Conservation (phyloP, 1,140 invertebrate species). For the Euura saliciscinereae region DNA sequence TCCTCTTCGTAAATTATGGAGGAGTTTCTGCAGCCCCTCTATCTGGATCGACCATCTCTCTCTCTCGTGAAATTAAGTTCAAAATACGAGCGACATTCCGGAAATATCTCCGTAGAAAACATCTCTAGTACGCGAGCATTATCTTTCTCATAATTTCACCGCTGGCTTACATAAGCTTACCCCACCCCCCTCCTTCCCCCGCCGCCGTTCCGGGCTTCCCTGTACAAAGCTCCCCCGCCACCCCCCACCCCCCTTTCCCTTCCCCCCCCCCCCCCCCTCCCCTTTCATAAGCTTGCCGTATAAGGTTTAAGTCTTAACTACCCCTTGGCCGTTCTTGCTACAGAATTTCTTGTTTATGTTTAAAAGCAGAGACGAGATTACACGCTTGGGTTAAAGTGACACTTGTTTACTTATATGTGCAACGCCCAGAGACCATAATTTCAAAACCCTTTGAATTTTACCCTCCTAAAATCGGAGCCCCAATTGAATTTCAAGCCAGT, state of each 20-base stretch:
- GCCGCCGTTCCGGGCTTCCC: no score
- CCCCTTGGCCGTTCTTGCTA: neutral
- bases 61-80: neutral
- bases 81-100: slow-evolving; percentile 2
- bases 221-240: neutral
- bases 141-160: slow-evolving; percentile 7
- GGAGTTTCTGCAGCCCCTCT: neutral
- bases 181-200: neutral
- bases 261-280: neutral
- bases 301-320: slow-evolving; percentile 5
- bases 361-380: neutral
- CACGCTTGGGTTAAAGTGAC: neutral
- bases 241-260: neutral
- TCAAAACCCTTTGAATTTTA: no score
- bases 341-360: neutral
- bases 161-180: slow-evolving; percentile 4
- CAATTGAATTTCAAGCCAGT: no score
- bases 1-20: neutral
- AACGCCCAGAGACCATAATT: no score
- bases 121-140: slow-evolving; percentile 3
- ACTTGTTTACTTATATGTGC: neutral
- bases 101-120: slow-evolving; percentile 3
- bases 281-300: neutral
- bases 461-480: no score
- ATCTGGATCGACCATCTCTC: neutral